phyloP scores from a whole-genome alignment of 2,113 vertebrate species.

The Danionella cerebrum region DNA sequence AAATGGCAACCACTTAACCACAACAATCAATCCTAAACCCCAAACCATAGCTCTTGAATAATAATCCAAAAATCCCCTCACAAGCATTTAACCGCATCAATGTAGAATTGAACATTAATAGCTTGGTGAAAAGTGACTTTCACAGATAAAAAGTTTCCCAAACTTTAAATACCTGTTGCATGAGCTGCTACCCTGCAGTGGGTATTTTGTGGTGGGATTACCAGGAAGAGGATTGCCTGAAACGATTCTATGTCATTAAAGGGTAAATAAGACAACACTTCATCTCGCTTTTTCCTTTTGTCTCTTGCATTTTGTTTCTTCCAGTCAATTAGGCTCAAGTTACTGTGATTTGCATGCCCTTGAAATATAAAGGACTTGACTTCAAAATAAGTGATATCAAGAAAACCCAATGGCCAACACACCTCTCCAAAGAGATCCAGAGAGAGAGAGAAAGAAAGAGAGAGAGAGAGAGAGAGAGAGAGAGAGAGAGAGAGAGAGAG shows the following conservation, averaged over 20 bases:
- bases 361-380: background rate
- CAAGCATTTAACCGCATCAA: no score
- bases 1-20: no score
- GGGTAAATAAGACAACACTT: slow-evolving; percentile 51
- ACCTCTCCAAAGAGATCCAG: background rate
- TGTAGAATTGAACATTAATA: no score
- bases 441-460: no score
- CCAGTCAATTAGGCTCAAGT: slow-evolving; percentile 46
- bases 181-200: background rate
- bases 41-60: no score
- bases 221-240: slow-evolving; percentile 52
- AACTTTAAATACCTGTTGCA: no score
- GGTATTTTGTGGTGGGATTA: slow-evolving; percentile 57
- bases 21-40: no score
- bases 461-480: no score
- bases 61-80: no score
- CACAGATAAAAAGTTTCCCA: no score
- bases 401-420: background rate
- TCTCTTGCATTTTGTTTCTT: slow-evolving; percentile 1
- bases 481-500: no score
- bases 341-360: slow-evolving; percentile 27
- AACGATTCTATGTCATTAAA: slow-evolving; percentile 59
- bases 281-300: slow-evolving; percentile 6
- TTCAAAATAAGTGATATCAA: background rate
- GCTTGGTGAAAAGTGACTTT: no score